These are phyloP conservation scores for Thereva nobilitata DNA, from an alignment of 2,888 invertebrate species.

Conservation along the genomic window DNA sequence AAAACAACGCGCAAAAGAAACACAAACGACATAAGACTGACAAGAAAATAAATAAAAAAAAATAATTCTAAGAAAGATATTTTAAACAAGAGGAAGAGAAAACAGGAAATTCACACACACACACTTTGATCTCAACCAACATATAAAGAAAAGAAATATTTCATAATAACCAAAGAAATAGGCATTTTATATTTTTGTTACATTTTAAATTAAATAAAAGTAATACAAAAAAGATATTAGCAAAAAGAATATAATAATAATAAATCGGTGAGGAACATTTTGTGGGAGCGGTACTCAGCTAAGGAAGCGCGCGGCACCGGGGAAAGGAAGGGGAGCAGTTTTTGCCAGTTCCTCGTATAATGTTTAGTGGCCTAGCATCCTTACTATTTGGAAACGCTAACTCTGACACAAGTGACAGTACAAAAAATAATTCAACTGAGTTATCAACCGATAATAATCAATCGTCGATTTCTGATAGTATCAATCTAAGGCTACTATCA, in stretches of 20 bases:
- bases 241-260: constrained; percentile 12
- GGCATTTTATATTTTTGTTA: constrained; percentile 5
- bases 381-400: constrained; percentile 60
- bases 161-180: constrained; percentile 32
- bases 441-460: constrained; percentile 43
- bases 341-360: constrained; percentile 54
- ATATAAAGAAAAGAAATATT: constrained; percentile 7
- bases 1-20: constrained; percentile 34
- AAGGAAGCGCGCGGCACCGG: constrained; percentile 10
- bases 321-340: constrained; percentile 1
- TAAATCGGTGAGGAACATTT: constrained; percentile 28
- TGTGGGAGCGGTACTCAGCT: constrained; percentile 36
- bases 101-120: neutral
- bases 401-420: constrained; percentile 45
- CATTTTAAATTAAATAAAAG: constrained; percentile 2
- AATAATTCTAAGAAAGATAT: constrained; percentile 30
- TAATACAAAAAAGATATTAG: neutral
- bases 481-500: constrained; percentile 45
- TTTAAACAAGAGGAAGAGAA: constrained; percentile 18
- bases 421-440: constrained; percentile 41
- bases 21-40: constrained; percentile 24
- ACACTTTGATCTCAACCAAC: constrained; percentile 31
- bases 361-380: constrained; percentile 67
- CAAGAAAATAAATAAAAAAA: constrained; percentile 10
- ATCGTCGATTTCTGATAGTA: constrained; percentile 21